Base-by-base conservation (phyloP, 2,113 vertebrate species). In the Ictidomys tridecemlineatus region DNA sequence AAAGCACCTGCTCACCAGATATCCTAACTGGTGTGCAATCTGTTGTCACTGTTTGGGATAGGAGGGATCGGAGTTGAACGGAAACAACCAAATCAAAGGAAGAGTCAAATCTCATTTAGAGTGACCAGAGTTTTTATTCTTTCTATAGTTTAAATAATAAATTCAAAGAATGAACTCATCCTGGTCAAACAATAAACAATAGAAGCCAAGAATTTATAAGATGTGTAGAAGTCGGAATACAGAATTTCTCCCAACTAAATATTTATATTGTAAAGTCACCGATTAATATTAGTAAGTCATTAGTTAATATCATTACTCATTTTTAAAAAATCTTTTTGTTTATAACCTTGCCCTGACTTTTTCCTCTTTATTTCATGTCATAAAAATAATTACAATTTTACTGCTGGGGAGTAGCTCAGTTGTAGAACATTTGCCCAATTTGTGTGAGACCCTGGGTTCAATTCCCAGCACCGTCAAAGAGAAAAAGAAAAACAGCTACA, bases 91-190 rank as follows among this genome's bases (percentile, higher is more conserved):
- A 39, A 45, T 79, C 74, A 65, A 90, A 87, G 4, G 32, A n/a
- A 93, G 67, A 80, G 5, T 48, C 91, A 51, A 93, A 67, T 8
- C 16, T 65, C 63, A 77, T 53, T 82, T 83, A 78, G 69, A 80
- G 18, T 42, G 28, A 70, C 34, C 6, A 37, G 84, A 42, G 53
- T 83, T 92, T 79, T 82, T 37, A 76, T 83, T 91, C 69, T 89
- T 96, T 84, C 74, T 83, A 45, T 89, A 56, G 24, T 88, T 92
- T 61, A 77, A 70, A 61, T 69, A 84, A 65, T 93, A 91, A 82
- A 80, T n/a, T 89, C 37, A 95, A 78, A 79, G 42, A 93, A 94
- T 82, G 69, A 87, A 85, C 24, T 91, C 30, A 65, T 92, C 69
- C 67, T 8, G 37, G 61, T 51, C 79, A 95, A 85, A 82, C 58